A percentile compares a stretch with the other conserved stretches of the same genome.
phyloP scores from a whole-genome alignment of 2,113 vertebrate species.

The Canis aureus region DNA sequence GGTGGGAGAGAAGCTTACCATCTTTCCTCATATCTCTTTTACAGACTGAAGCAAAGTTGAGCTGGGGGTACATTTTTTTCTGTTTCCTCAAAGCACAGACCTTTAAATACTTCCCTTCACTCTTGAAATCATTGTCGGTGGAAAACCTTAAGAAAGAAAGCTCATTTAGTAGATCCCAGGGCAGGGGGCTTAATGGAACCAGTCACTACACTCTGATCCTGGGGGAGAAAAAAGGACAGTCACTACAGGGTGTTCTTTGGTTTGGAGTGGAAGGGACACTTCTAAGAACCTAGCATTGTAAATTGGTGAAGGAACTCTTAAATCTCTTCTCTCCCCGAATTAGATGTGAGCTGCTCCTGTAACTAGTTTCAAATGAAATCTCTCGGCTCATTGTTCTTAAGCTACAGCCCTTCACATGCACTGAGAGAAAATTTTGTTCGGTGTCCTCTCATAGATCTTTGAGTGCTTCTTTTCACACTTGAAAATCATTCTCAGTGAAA shows the following conservation, averaged over 20 bases:
- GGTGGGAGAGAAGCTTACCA: conserved; percentile 1
- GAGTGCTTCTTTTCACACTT: conserved; percentile 52
- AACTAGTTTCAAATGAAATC: conserved; percentile 33
- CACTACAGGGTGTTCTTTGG: not conserved
- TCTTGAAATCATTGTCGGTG: conserved; percentile 73
- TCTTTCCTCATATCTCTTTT: not conserved
- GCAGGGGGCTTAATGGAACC: not conserved
- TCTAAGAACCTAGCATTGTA: not conserved
- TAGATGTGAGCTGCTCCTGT: not conserved
- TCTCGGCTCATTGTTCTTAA: not conserved
- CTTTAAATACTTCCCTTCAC: conserved; percentile 75
- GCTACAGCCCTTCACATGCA: not conserved
- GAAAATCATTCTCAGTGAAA: conserved; percentile 47
- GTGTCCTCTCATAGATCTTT: conserved; percentile 43
- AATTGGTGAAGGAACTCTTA: not conserved
- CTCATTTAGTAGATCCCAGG: conserved; percentile 18
- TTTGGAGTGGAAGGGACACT: not conserved
- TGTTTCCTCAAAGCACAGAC: conserved; percentile 56
- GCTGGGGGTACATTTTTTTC: conserved; percentile 73
- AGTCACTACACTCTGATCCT: not conserved
- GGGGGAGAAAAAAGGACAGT: not conserved
- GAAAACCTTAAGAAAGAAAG: conserved; percentile 79
- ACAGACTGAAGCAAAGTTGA: conserved; percentile 45
- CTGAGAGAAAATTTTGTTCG: not conserved
- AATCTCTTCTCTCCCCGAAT: not conserved